Evolutionary conservation across 2,888 invertebrate species (phyloP), one percentile per base, ranked within the genome.

Genomic region (Sphaerophoria rueppellii): DNA sequence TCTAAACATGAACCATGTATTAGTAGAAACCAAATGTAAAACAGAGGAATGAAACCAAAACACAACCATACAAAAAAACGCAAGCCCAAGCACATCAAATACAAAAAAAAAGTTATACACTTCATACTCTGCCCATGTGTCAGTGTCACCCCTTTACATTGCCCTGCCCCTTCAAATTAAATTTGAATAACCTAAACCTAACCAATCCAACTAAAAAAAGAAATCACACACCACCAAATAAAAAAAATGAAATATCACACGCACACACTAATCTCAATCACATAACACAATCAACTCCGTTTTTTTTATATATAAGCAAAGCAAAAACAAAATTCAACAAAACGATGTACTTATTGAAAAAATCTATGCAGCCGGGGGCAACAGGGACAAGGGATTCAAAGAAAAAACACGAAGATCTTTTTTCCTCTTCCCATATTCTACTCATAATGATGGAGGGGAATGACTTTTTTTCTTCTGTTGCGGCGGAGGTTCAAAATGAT

Each of bases 401-500:
- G 24, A 67, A 65, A 60, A 67, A 67, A 57, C 67, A 40, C 71
- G 35, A 57, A 61, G 24, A 48, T 69, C 73, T 67, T 76, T 70
- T 81, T 63, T 43, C 57, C 70, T 67, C 52, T 74, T 79, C 80
- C 48, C 46, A 48, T 75, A 75, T 2, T 24, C 24, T 2, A 24
- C 24, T 24, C 60, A 57, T 52, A 48, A 11, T 3, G 48, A 72
- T 73, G 80, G 80, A 85, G 85, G 85, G 85, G 85, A 85, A 85
- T 52, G 52, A 2, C 14, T 77, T 76, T 43, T 85, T 85, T 75
- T 74, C 79, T 76, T 52, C 67, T 63, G 63, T 48, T 67, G 73
- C 76, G 81, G 81, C 81, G 37, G 85, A 85, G 85, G 81, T 81
- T 85, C 81, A 81, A 85, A 85, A 85, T 57, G 67, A 88, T 89